A percentile compares a stretch with the other conserved stretches of the same genome.
phyloP scores from a whole-genome alignment of 2,888 invertebrate genomes.

The Baccha elongata region DNA sequence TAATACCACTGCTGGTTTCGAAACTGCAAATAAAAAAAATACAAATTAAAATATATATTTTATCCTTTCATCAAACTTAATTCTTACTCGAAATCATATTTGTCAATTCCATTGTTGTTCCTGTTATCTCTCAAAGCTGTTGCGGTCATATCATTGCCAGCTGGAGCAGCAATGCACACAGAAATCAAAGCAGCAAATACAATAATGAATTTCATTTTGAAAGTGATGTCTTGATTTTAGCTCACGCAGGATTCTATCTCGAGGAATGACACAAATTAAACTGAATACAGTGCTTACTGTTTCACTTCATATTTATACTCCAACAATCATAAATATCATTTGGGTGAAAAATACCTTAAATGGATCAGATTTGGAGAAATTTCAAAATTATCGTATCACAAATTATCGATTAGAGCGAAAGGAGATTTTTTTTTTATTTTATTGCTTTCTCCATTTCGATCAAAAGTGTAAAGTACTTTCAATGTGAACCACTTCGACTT shows the following conservation, averaged over 20 bases:
- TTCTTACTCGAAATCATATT: constrained; percentile 85
- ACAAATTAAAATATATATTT: not conserved
- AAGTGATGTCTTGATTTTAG: not conserved
- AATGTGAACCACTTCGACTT: not conserved
- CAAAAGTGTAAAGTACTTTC: not conserved
- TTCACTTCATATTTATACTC: constrained; percentile 19
- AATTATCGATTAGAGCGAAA: not conserved
- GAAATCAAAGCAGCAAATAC: constrained; percentile 76
- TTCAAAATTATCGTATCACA: not conserved
- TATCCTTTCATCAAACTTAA: not conserved
- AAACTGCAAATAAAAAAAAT: constrained; percentile 76
- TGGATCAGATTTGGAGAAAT: not conserved
- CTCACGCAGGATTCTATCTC: not conserved
- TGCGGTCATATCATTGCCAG: constrained; percentile 73
- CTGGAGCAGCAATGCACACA: constrained; percentile 69
- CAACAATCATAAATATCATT: not conserved
- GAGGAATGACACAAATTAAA: not conserved
- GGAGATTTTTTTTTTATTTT: not conserved
- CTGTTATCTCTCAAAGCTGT: constrained; percentile 78
- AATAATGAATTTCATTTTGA: constrained; percentile 80
- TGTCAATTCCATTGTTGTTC: constrained; percentile 85
- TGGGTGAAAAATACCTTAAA: not conserved
- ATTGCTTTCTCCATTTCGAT: not conserved
- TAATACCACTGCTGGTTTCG: constrained; percentile 83
- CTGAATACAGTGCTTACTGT: constrained; percentile 10